phyloP scores from a whole-genome alignment of 2,113 vertebrate species.

The Abramis brama region DNA sequence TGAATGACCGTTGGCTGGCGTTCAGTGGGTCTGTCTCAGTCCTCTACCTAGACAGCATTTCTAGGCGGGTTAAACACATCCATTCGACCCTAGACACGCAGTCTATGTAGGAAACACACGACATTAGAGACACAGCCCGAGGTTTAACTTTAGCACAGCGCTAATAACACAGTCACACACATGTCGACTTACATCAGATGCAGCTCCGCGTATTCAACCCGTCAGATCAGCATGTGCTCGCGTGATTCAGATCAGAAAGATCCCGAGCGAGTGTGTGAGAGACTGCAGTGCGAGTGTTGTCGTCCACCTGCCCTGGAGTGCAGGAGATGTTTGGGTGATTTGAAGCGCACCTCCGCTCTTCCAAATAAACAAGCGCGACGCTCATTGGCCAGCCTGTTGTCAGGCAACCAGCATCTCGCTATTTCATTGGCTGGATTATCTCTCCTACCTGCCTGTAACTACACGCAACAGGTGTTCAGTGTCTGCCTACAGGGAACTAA shows the following conservation, averaged over 20 bases:
- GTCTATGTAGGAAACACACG: not conserved
- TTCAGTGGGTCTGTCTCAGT: not conserved
- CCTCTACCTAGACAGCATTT: not conserved
- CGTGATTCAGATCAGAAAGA: not conserved
- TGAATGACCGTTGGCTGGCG: not conserved
- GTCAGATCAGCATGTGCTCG: not conserved
- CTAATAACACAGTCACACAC: slow-evolving; percentile 10
- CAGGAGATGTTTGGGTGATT: slow-evolving; percentile 49
- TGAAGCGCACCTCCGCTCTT: slow-evolving; percentile 56
- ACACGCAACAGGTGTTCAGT: slow-evolving; percentile 31
- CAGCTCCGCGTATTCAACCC: not conserved
- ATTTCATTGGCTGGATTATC: slow-evolving; percentile 59
- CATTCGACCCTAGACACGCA: not conserved
- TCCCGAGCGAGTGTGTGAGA: not conserved
- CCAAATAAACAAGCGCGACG: slow-evolving; percentile 55
- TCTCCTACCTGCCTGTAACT: not conserved
- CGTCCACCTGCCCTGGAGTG: not conserved
- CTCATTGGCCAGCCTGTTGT: slow-evolving; percentile 72
- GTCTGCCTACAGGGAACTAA: not conserved
- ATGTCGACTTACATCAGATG: not conserved
- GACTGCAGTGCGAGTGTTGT: not conserved
- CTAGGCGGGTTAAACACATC: not conserved
- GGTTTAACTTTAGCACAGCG: not conserved
- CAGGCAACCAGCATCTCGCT: slow-evolving; percentile 67
- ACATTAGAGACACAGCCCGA: not conserved